Conservation (phyloP, 2,888 invertebrate genomes). For the Blastobasis lacticolella region DNA sequence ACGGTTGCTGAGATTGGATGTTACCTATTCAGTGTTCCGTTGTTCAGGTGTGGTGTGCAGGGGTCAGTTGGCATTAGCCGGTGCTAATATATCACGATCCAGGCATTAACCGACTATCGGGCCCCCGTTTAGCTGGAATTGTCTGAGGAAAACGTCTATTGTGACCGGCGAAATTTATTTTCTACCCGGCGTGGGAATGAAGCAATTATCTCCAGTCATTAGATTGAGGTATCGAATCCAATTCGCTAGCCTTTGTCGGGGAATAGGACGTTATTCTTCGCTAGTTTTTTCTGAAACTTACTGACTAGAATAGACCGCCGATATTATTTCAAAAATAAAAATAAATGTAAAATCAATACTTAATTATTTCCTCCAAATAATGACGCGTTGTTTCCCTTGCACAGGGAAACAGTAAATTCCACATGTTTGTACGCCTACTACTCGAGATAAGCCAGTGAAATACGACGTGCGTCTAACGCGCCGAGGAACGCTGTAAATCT, state of each 20-base stretch:
- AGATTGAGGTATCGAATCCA: conserved; percentile 45
- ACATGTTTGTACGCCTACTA: too few species aligned
- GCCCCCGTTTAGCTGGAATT: conserved; percentile 49
- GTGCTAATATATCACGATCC: conserved; percentile 58
- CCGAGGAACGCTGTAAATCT: not conserved
- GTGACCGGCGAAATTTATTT: conserved; percentile 57
- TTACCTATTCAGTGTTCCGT: too few species aligned
- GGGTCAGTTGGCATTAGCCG: conserved; percentile 41
- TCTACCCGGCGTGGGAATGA: conserved; percentile 53
- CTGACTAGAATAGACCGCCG: too few species aligned
- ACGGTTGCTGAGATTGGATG: too few species aligned
- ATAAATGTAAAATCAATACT: too few species aligned
- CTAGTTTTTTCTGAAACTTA: too few species aligned
- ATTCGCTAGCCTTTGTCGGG: conserved; percentile 38
- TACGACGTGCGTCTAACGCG: not conserved
- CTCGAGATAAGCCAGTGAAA: too few species aligned
- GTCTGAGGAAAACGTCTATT: conserved; percentile 57
- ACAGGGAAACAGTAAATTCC: too few species aligned
- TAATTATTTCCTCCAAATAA: too few species aligned
- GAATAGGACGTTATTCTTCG: conserved; percentile 6
- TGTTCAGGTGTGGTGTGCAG: not conserved
- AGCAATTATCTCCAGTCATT: conserved; percentile 49
- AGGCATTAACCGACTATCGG: conserved; percentile 50
- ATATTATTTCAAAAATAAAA: too few species aligned
- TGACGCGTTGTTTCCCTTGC: too few species aligned